These are phyloP conservation scores for Calonectris borealis DNA, from an alignment of 2,113 vertebrate genomes.

Conservation along the genomic window DNA sequence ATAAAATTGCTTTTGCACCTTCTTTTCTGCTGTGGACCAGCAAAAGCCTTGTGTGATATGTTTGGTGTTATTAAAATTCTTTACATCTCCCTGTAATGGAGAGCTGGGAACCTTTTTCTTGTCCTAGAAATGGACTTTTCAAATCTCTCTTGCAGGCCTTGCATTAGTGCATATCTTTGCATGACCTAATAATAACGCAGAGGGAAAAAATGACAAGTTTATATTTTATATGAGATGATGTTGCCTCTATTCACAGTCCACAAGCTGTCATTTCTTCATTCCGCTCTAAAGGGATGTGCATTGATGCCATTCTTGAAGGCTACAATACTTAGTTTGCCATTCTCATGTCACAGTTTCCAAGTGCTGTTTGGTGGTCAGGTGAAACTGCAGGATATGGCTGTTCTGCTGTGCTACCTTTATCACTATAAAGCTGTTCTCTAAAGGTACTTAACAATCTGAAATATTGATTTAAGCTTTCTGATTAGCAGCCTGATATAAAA, in stretches of 20 bases:
- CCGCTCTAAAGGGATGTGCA: neutral
- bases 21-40: neutral
- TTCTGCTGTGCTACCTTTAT: neutral
- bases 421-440: neutral
- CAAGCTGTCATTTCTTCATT: neutral
- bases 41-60: neutral
- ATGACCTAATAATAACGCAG: neutral
- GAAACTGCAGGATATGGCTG: neutral
- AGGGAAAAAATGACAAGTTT: neutral
- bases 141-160: neutral
- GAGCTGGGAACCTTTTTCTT: neutral
- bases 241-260: neutral
- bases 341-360: neutral
- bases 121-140: neutral
- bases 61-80: neutral
- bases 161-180: neutral
- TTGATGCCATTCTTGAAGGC: neutral
- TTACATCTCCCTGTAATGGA: neutral
- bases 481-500: constrained; percentile 32
- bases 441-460: neutral
- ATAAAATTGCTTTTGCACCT: neutral
- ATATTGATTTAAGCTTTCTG: constrained; percentile 34
- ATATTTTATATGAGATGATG: neutral
- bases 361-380: neutral
- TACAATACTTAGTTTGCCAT: neutral